phyloP scores from a whole-genome alignment of 53 echinoderm and acorn worm genomes.

The Holothuria scabra region DNA sequence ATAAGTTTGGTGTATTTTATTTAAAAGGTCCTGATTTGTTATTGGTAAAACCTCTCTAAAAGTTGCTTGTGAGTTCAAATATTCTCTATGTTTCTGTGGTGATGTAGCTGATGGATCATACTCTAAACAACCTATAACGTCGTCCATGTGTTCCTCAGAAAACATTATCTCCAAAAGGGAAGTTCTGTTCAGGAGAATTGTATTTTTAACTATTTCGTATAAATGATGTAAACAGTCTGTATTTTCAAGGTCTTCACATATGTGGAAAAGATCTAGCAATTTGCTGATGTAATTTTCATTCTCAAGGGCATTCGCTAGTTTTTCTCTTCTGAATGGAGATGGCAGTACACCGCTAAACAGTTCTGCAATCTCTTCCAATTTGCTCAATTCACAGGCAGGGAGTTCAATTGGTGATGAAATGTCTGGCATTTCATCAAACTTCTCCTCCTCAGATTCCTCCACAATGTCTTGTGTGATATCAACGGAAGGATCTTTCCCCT shows the following conservation, averaged over 20 bases:
- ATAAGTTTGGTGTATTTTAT: slow-evolving; percentile 99
- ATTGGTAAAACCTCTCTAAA: slow-evolving; percentile 97
- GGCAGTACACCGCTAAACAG: slow-evolving; percentile 92
- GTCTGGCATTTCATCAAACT: slow-evolving; percentile 94
- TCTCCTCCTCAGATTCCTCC: slow-evolving; percentile 92
- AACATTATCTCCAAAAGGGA: slow-evolving; percentile 96
- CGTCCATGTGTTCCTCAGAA: slow-evolving; percentile 94
- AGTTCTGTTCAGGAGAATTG: slow-evolving; percentile 95
- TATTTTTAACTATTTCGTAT: slow-evolving; percentile 95
- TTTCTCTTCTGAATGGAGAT: slow-evolving; percentile 89
- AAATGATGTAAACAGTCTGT: slow-evolving; percentile 89
- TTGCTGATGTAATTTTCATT: slow-evolving; percentile 91
- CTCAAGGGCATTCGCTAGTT: slow-evolving; percentile 94
- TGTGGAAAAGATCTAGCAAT: slow-evolving; percentile 89
- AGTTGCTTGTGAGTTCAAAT: slow-evolving; percentile 91
- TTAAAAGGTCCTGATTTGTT: slow-evolving; percentile 91
- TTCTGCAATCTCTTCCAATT: slow-evolving; percentile 93
- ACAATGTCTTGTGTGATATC: slow-evolving; percentile 98
- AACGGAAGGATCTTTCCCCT: slow-evolving; percentile 97
- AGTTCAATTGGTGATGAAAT: slow-evolving; percentile 94
- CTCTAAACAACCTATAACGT: slow-evolving; percentile 93
- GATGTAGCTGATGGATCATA: slow-evolving; percentile 76
- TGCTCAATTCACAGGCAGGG: slow-evolving; percentile 95
- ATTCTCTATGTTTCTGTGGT: slow-evolving; percentile 91
- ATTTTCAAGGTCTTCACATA: slow-evolving; percentile 98